phyloP scores from a whole-genome alignment of 2,888 invertebrate species.

The Oscheius sp. region DNA sequence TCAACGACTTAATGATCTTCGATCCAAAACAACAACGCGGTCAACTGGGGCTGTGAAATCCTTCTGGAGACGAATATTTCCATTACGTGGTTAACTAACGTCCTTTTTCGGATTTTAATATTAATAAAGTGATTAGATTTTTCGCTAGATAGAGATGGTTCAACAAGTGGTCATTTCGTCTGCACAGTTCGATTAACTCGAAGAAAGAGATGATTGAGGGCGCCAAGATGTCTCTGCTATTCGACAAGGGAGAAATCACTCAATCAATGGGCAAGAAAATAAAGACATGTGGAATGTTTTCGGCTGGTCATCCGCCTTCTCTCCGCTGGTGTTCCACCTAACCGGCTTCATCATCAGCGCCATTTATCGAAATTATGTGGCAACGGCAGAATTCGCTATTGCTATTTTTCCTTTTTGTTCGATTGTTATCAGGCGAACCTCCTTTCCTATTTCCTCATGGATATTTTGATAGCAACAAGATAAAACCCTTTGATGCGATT shows the following conservation, averaged over 20 bases:
- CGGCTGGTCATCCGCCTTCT: background rate
- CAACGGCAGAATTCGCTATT: background rate
- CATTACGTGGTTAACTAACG: background rate
- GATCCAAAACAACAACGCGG: conserved; percentile 43
- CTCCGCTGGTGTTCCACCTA: conserved; percentile 22
- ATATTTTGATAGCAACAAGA: conserved; percentile 56
- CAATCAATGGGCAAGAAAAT: background rate
- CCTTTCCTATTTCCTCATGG: conserved; percentile 60
- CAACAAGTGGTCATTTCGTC: no score
- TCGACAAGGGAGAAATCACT: background rate
- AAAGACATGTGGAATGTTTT: conserved; percentile 15
- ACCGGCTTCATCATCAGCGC: conserved; percentile 16
- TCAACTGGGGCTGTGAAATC: conserved; percentile 19
- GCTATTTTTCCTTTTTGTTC: conserved; percentile 9
- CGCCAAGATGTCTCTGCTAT: background rate
- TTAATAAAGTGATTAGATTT: background rate
- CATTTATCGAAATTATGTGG: background rate
- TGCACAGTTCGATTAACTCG: background rate
- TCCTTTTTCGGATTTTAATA: background rate
- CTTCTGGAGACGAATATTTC: conserved; percentile 10
- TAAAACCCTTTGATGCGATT: conserved; percentile 56
- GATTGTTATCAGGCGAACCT: conserved; percentile 28
- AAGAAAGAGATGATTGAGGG: background rate
- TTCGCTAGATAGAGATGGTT: no score
- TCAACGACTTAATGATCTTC: conserved; percentile 58